A percentile compares a stretch with the other conserved stretches of the same genome.
These are phyloP conservation scores for Schizopygopsis malacanthus DNA, from an alignment of 2,797 vertebrate genomes.

Conservation along the genomic window DNA sequence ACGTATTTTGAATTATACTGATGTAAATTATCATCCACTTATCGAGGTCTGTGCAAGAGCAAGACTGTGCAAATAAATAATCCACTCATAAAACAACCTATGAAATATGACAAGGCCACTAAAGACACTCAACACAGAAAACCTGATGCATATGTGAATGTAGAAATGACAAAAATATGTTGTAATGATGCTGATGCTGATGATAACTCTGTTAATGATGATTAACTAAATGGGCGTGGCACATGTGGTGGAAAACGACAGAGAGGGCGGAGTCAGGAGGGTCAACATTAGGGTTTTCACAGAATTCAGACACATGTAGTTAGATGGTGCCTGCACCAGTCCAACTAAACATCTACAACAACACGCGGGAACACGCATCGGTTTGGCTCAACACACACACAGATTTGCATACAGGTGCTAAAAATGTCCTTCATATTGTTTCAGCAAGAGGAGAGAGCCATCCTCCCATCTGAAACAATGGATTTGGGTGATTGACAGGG, in stretches of 20 bases:
- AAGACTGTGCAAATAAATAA: conserved; percentile 44
- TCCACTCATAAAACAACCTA: conserved; percentile 17
- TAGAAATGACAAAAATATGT: neutral
- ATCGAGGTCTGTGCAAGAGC: conserved; percentile 15
- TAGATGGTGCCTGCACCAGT: conserved; percentile 72
- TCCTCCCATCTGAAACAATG: conserved; percentile 45
- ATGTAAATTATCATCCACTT: neutral
- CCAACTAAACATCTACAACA: conserved; percentile 5
- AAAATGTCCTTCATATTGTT: conserved; percentile 41
- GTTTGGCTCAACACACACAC: conserved; percentile 16
- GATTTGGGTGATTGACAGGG: conserved; percentile 67
- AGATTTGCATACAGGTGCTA: conserved; percentile 19
- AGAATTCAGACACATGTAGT: conserved; percentile 7
- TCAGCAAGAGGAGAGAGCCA: conserved; percentile 32
- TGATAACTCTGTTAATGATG: neutral
- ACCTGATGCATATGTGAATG: neutral
- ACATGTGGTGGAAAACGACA: neutral
- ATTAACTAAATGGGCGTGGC: neutral
- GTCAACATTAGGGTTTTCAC: conserved; percentile 15
- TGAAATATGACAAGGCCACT: conserved; percentile 48
- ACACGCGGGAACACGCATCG: conserved; percentile 3
- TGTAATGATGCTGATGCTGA: conserved; percentile 19
- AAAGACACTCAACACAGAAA: conserved; percentile 21
- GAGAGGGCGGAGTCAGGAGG: neutral
- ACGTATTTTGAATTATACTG: neutral